Percentiles rank a stretch among this genome's conserved stretches.
These are phyloP conservation scores for Agapornis roseicollis DNA, from an alignment of 2,113 vertebrate species.

Conservation along the genomic window DNA sequence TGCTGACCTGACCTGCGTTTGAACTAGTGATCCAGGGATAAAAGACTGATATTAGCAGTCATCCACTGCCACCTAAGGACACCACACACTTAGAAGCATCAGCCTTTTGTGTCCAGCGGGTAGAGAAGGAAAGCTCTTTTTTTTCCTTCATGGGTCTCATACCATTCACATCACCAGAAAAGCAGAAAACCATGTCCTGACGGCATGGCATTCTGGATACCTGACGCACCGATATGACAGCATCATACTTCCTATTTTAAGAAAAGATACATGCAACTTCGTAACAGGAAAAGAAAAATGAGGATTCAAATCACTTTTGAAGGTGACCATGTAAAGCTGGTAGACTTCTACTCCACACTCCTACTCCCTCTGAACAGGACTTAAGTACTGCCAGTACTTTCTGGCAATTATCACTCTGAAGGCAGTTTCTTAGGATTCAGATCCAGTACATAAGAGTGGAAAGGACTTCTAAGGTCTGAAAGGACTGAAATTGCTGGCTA, in stretches of 20 bases:
- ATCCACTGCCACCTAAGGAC: not conserved
- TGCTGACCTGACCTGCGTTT: not conserved
- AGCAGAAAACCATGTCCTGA: not conserved
- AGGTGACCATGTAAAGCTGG: not conserved
- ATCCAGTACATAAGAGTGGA: not conserved
- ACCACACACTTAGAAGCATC: not conserved
- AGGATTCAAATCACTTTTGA: not conserved
- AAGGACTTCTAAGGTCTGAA: not conserved
- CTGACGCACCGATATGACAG: accelerated
- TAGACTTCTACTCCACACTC: not conserved
- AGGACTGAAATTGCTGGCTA: not conserved
- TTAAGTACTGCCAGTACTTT: not conserved
- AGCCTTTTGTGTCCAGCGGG: not conserved
- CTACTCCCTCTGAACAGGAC: not conserved
- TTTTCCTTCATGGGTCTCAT: not conserved
- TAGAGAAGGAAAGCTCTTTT: not conserved
- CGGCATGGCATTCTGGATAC: not conserved
- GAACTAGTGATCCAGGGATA: not conserved
- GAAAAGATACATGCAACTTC: not conserved
- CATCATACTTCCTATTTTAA: not conserved
- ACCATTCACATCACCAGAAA: not conserved
- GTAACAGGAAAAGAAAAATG: not conserved
- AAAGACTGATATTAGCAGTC: not conserved
- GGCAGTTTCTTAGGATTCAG: not conserved
- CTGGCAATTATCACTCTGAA: not conserved